These are phyloP conservation scores for Guaruba guarouba DNA, from an alignment of 2,113 vertebrate species.

Conservation along the genomic window DNA sequence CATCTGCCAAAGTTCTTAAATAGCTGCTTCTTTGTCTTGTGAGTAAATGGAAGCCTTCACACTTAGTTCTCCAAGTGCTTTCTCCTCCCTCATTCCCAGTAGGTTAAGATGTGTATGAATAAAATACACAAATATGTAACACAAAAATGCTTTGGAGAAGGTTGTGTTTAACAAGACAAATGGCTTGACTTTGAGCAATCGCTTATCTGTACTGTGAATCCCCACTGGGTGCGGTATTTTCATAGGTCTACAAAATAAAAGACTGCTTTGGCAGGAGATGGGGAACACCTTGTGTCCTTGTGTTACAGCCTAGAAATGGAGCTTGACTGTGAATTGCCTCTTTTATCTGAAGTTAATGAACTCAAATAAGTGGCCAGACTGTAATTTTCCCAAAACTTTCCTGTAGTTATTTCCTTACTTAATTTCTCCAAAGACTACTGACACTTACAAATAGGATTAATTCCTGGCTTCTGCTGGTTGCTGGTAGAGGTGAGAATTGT, in stretches of 20 bases:
- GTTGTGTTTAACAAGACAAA: conserved; percentile 1
- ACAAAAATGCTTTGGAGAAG: neutral
- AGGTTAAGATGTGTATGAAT: neutral
- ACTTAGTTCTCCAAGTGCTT: neutral
- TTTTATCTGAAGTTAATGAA: neutral
- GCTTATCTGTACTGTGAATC: neutral
- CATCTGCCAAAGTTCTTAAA: neutral
- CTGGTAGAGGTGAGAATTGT: neutral
- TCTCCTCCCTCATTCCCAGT: neutral
- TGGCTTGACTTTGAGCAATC: neutral
- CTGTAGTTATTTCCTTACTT: neutral
- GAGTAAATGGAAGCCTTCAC: neutral
- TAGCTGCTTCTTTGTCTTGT: neutral
- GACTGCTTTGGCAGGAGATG: neutral
- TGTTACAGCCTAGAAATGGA: neutral
- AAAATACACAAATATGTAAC: neutral
- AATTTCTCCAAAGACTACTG: neutral
- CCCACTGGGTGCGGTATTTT: neutral
- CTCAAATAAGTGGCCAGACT: neutral
- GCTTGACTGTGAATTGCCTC: neutral
- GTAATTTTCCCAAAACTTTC: neutral
- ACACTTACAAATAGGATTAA: neutral
- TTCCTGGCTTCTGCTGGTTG: neutral
- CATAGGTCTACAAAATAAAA: neutral
- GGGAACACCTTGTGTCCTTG: neutral